These are phyloP conservation scores for Danionella cerebrum DNA, from an alignment of 2,113 vertebrate genomes.

Conservation along the genomic window DNA sequence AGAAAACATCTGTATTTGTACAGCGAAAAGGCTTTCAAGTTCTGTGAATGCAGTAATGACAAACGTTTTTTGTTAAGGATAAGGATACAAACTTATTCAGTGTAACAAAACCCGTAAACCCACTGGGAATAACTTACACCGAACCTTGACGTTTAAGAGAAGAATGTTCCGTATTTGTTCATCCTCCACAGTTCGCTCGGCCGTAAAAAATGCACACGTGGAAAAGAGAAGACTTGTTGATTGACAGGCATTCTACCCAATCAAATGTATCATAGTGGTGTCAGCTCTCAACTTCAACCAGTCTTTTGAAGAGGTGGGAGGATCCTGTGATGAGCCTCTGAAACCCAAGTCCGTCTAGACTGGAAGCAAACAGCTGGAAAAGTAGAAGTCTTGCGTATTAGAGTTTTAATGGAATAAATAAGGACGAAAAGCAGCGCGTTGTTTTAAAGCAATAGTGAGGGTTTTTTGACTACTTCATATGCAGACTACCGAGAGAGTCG, in stretches of 20 bases:
- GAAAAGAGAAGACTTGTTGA: constrained; percentile 41
- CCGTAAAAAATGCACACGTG: constrained; percentile 67
- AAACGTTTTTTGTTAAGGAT: no score
- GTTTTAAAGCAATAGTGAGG: background rate
- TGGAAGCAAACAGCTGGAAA: constrained; percentile 22
- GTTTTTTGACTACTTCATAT: background rate
- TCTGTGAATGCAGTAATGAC: background rate
- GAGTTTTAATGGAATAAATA: background rate
- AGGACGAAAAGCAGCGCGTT: background rate
- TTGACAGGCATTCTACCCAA: constrained; percentile 44
- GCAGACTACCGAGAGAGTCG: background rate
- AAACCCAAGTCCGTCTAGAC: background rate
- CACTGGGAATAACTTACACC: no score
- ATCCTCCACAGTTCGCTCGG: constrained; percentile 25
- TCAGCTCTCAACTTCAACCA: constrained; percentile 22
- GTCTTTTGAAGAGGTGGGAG: constrained; percentile 24
- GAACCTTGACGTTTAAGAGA: no score
- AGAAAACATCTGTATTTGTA: background rate
- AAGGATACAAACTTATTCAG: no score
- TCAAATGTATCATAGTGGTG: constrained; percentile 36
- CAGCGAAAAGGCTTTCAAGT: background rate
- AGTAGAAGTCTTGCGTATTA: background rate
- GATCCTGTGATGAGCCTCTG: background rate
- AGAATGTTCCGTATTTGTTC: background rate
- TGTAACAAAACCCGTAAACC: no score